phyloP scores from a whole-genome alignment of 2,113 vertebrate species.

The Amphilophus citrinellus region DNA sequence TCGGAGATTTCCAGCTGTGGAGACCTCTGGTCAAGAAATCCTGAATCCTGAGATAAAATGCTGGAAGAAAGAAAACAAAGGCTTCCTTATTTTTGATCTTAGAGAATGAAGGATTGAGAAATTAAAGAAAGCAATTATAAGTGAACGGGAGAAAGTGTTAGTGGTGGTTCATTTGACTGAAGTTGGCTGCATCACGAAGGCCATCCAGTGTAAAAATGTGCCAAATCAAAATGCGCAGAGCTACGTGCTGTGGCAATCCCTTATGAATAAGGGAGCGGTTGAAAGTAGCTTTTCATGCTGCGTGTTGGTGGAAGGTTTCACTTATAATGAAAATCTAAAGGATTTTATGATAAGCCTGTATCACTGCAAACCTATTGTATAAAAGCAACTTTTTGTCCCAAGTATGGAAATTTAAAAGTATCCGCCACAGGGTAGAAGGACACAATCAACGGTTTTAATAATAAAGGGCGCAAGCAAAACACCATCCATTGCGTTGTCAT shows the following conservation, averaged over 20 bases:
- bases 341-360: neutral
- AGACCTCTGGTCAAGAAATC: neutral
- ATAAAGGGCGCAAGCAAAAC: no score
- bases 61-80: neutral
- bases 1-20: conserved; percentile 23
- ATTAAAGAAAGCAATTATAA: neutral
- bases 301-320: neutral
- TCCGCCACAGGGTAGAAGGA: no score
- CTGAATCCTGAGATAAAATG: neutral
- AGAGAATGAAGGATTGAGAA: neutral
- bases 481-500: no score
- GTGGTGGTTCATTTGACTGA: neutral
- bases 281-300: neutral
- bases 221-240: no score
- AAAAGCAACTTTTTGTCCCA: no score
- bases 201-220: no score
- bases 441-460: no score
- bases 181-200: no score
- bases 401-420: no score
- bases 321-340: neutral
- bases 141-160: neutral
- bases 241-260: no score
- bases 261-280: neutral
- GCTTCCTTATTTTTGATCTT: neutral
- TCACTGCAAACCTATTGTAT: no score